Evolutionary conservation across 2,797 vertebrate species (phyloP).

Genomic region (Danio tinwini): DNA sequence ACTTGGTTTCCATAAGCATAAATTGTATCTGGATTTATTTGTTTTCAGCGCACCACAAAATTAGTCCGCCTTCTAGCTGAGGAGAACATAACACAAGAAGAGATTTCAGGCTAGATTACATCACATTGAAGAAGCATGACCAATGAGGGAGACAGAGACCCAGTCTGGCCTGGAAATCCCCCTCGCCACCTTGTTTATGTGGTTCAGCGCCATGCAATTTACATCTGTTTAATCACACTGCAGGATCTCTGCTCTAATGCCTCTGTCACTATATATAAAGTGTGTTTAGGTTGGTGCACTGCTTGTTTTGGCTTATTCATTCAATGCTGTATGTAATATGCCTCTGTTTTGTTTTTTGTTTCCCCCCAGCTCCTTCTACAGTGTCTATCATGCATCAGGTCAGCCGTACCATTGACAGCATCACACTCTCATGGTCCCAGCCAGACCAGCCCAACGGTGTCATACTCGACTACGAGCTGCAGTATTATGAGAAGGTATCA

Average conservation of each 20-base stretch:
- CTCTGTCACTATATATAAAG: constrained; percentile 44
- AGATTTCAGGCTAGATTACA: constrained; percentile 40
- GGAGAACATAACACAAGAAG: constrained; percentile 47
- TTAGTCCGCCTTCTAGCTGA: constrained; percentile 52
- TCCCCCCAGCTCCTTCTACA: constrained; percentile 87
- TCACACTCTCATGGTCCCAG: constrained; percentile 97
- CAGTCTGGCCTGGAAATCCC: constrained; percentile 68
- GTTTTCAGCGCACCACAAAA: constrained; percentile 54
- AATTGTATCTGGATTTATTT: constrained; percentile 47
- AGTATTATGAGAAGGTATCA: constrained; percentile 95
- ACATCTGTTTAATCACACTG: constrained; percentile 41
- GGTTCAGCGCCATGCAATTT: constrained; percentile 59
- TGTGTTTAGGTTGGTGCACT: background rate
- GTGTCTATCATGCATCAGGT: constrained; percentile 99
- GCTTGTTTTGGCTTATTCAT: constrained; percentile 8
- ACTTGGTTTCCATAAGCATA: constrained; percentile 51
- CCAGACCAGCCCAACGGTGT: constrained; percentile 97
- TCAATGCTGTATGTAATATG: constrained; percentile 12
- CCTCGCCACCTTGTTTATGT: constrained; percentile 54
- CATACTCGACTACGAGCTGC: constrained; percentile 97
- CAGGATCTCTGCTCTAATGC: constrained; percentile 43
- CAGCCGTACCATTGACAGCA: constrained; percentile 94
- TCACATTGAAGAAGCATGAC: constrained; percentile 58
- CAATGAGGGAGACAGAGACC: constrained; percentile 51
- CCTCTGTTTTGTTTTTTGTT: background rate